Evolutionary conservation across 2,888 invertebrate species (phyloP).

Genomic region (Chaetogeoica ovagalla): DNA sequence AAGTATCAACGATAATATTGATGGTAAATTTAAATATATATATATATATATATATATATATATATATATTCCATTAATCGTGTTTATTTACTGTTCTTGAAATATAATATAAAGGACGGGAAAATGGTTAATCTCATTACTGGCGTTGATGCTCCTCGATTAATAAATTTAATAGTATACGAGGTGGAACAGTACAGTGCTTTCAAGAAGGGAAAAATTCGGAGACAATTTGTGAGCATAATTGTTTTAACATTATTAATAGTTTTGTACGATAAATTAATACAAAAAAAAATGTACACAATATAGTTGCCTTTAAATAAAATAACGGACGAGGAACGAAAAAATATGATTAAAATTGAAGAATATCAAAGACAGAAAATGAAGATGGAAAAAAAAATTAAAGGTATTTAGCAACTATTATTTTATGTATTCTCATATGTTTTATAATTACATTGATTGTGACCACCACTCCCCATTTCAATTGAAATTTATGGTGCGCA

Average conservation of each 20-base stretch:
- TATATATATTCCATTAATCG: neutral
- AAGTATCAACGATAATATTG: constrained; percentile 58
- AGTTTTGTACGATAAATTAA: too few relatives aligned
- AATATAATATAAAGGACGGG: constrained; percentile 65
- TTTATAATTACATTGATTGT: neutral
- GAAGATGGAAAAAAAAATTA: constrained; percentile 61
- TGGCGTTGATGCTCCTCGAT: constrained; percentile 79
- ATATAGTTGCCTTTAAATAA: constrained; percentile 58
- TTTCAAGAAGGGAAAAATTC: constrained; percentile 64
- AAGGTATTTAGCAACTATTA: constrained; percentile 48
- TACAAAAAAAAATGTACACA: neutral
- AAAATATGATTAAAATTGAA: constrained; percentile 59
- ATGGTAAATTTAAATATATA: too few relatives aligned
- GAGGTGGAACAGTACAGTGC: constrained; percentile 72
- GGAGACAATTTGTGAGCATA: constrained; percentile 62
- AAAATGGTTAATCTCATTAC: constrained; percentile 77
- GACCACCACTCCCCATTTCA: too few relatives aligned
- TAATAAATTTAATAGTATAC: constrained; percentile 70
- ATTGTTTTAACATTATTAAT: too few relatives aligned
- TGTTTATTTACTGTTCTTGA: neutral
- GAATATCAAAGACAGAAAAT: constrained; percentile 62
- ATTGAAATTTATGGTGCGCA: too few relatives aligned
- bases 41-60: too few relatives aligned
- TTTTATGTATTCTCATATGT: neutral
- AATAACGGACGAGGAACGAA: constrained; percentile 59